Evolutionary conservation across 2,888 invertebrate genomes (phyloP), one percentile per base, ranked within the genome.

Genomic region (Yponomeuta evonymella): DNA sequence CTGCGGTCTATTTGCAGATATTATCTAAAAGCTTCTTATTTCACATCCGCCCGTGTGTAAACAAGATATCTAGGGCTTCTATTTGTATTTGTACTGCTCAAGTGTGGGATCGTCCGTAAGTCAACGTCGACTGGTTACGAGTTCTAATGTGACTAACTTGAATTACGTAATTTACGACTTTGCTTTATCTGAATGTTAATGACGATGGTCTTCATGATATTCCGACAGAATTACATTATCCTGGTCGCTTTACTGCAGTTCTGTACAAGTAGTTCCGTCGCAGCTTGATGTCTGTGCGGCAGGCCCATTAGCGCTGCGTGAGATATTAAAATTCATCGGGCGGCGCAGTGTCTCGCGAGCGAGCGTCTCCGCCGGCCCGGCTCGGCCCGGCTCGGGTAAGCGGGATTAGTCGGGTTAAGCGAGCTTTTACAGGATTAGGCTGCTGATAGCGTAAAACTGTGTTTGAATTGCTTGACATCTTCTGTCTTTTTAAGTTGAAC

Each of bases 301-400:
- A 33, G 66, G 81, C 1, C 83, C 83, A 84, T 83, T 83, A 83
- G 82, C 76, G 75, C 80, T 79, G 81, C 82, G 74, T 72, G 74
- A 77, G 76, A 79, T 79, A 77, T 79, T 79, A 79, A 79, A 79
- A 79, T 78, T 79, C 79, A 74, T 75, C 70, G 43, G 36, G 43
- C 43, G 73, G 75, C 72, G 70, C 69, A 71, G 71, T 33, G 23
- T 67, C 64, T 33, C 36, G 23, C 36, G 67, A 29, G 23, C 8
- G 51, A 15, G 51, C 51, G 51, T 58, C 51, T 58, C 43, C 43
- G 15, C 15, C 15, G 51, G 51, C 15, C 48, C 62, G 4, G 11
- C 66, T 36, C 29, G 48, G 64, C 33, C 58, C 23, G 66, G 69
- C 23, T 33, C 67, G 71, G 23, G 67, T 69, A 23, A 12, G 73